Evolutionary conservation across 2,113 vertebrate genomes (phyloP).

Genomic region (Perca schrenkii): DNA sequence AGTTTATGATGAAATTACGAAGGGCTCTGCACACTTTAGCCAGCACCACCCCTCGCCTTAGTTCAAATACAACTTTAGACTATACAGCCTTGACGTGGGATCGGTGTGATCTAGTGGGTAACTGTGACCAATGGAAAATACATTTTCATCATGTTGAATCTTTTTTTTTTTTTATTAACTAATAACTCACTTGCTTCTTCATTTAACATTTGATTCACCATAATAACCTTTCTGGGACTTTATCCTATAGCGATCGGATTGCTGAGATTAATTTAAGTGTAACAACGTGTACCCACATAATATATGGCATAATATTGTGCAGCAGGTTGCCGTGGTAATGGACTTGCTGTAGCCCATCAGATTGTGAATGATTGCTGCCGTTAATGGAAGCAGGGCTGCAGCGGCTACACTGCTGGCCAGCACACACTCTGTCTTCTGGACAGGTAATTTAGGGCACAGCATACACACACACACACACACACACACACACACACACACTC

Average conservation of each 20-base stretch:
- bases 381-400: conserved; percentile 60
- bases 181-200: not conserved
- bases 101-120: not conserved
- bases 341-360: conserved; percentile 57
- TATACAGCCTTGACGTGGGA: not conserved
- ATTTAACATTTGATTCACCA: not conserved
- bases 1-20: too few relatives aligned
- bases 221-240: not conserved
- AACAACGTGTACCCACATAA: conserved; percentile 44
- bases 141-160: not conserved
- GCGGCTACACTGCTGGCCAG: conserved; percentile 40
- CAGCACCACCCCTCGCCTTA: too few relatives aligned
- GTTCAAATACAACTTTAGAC: not conserved
- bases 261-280: conserved; percentile 14
- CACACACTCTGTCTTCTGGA: conserved; percentile 66
- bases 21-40: too few relatives aligned
- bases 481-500: not conserved
- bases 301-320: conserved; percentile 54
- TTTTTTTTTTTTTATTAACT: conserved; percentile 14
- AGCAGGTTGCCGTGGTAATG: conserved; percentile 52
- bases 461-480: conserved; percentile 7
- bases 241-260: conserved; percentile 21
- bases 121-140: not conserved
- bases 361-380: conserved; percentile 59
- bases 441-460: conserved; percentile 67